Evolutionary conservation across 1,140 invertebrate species (phyloP).

Genomic region (Meloidogyne chitwoodi): DNA sequence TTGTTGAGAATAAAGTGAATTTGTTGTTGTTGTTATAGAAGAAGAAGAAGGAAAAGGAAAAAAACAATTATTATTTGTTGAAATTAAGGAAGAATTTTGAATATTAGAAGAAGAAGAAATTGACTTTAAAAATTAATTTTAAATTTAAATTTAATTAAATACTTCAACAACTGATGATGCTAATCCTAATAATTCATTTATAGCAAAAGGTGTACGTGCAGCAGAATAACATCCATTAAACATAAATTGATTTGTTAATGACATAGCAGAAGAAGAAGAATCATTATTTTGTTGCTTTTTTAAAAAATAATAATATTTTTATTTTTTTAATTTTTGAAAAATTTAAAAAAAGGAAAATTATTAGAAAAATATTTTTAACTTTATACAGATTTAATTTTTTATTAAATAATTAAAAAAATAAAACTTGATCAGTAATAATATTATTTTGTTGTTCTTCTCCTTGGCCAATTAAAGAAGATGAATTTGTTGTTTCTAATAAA

Average conservation of each 20-base stretch:
- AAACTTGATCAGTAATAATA: too few relatives aligned
- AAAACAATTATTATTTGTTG: not conserved
- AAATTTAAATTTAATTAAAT: not conserved
- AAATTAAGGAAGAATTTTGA: not conserved
- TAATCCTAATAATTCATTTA: constrained; percentile 41
- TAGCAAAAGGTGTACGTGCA: constrained; percentile 26
- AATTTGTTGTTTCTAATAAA: not conserved
- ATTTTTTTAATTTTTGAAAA: too few relatives aligned
- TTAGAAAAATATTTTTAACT: too few relatives aligned
- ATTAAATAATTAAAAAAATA: too few relatives aligned
- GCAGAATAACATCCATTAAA: constrained; percentile 12
- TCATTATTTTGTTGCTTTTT: not conserved
- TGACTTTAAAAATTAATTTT: constrained; percentile 1
- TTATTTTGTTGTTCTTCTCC: not conserved
- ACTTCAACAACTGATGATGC: constrained; percentile 16
- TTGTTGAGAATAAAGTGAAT: not conserved
- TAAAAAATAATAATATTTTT: too few relatives aligned
- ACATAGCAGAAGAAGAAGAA: not conserved
- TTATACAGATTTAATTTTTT: too few relatives aligned
- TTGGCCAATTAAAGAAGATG: not conserved
- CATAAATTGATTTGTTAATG: not conserved
- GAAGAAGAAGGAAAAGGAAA: not conserved
- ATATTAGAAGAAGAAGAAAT: not conserved
- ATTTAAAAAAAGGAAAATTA: too few relatives aligned
- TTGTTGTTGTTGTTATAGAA: not conserved